phyloP scores from a whole-genome alignment of 2,113 vertebrate species.

The Sterrhoptilus dennistouni region DNA sequence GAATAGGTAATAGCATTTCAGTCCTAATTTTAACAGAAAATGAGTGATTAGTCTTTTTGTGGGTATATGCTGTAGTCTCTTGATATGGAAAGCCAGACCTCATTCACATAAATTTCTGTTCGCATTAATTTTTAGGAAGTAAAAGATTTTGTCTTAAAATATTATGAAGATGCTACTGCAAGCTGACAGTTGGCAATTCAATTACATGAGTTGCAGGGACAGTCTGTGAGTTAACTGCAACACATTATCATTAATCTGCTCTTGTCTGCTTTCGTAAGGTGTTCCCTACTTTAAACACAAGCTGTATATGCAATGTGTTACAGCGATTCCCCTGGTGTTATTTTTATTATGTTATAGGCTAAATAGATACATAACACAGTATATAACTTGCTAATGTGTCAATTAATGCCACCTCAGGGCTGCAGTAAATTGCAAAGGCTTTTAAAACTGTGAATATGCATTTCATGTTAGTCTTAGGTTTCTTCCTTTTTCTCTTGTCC shows the following conservation, averaged over 20 bases:
- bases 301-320: slow-evolving; percentile 26
- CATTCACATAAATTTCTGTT: background rate
- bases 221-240: background rate
- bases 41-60: background rate
- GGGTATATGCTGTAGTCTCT: background rate
- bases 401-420: slow-evolving; percentile 61
- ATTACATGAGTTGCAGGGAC: background rate
- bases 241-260: background rate
- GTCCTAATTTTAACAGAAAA: background rate
- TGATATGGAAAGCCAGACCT: background rate
- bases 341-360: slow-evolving; percentile 58
- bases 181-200: background rate
- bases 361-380: slow-evolving; percentile 58
- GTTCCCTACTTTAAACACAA: background rate
- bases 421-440: slow-evolving; percentile 57
- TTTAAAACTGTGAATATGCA: slow-evolving; percentile 56
- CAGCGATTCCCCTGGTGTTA: slow-evolving; percentile 41
- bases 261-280: background rate
- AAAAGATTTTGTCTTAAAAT: background rate
- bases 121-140: background rate
- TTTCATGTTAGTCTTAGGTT: slow-evolving; percentile 52
- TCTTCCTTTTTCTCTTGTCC: background rate
- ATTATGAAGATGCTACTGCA: background rate
- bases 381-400: slow-evolving; percentile 65
- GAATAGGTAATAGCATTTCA: background rate